Conservation (phyloP, 2,797 vertebrate genomes). For the Liparis tanakae region DNA sequence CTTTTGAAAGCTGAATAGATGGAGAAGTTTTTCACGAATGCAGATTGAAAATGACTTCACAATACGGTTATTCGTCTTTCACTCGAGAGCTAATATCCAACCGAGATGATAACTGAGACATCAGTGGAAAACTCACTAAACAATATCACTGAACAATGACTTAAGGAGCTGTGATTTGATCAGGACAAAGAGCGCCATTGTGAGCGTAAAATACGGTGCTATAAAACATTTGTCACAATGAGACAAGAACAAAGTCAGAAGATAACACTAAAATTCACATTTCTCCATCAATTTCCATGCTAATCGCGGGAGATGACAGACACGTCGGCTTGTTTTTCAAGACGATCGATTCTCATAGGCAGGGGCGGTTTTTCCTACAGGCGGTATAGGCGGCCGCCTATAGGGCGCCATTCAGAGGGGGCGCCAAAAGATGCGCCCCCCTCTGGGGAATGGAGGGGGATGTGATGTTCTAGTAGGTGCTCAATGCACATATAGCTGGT, state of each 20-base stretch:
- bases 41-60: conserved; percentile 45
- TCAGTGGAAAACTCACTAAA: conserved; percentile 45
- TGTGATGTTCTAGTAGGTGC: too few species aligned
- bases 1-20: conserved; percentile 35
- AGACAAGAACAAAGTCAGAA: conserved; percentile 73
- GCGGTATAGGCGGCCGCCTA: too few species aligned
- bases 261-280: conserved; percentile 54
- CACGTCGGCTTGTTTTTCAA: conserved; percentile 52
- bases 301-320: conserved; percentile 59
- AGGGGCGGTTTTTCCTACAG: too few species aligned
- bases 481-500: too few species aligned
- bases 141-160: conserved; percentile 66
- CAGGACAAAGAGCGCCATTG: conserved; percentile 70
- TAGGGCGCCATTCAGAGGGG: too few species aligned
- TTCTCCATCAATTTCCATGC: conserved; percentile 48
- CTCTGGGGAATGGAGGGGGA: too few species aligned
- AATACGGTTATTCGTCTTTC: conserved; percentile 49
- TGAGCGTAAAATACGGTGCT: conserved; percentile 57
- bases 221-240: conserved; percentile 69
- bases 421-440: too few species aligned
- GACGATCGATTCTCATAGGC: conserved; percentile 46
- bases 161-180: conserved; percentile 58
- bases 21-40: conserved; percentile 38
- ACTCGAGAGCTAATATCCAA: conserved; percentile 54
- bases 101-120: conserved; percentile 70